A percentile compares a stretch with the other conserved stretches of the same genome.
Evolutionary conservation across 2,888 invertebrate species (phyloP).

Genomic region (Agrotis puta): DNA sequence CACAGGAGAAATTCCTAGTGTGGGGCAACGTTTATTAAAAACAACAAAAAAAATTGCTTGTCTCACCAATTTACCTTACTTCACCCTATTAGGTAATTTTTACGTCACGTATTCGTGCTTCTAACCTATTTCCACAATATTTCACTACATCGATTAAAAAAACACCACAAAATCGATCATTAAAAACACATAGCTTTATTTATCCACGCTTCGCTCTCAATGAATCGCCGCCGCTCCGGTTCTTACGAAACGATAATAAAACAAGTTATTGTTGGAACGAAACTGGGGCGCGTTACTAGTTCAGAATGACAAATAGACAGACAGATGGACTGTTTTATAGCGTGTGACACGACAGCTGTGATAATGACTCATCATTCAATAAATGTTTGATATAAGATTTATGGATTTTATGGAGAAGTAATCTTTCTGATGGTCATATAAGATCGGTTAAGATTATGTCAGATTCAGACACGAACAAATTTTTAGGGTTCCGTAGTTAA

Average conservation of each 20-base stretch:
- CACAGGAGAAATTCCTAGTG: too few relatives aligned
- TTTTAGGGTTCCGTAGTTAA: too few relatives aligned
- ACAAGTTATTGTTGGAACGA: conserved; percentile 62
- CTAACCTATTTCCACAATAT: background rate
- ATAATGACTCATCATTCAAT: conserved; percentile 8
- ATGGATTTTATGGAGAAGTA: too few relatives aligned
- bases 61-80: too few relatives aligned
- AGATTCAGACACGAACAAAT: too few relatives aligned
- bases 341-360: conserved; percentile 27
- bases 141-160: background rate
- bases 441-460: too few relatives aligned
- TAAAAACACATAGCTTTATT: conserved; percentile 26
- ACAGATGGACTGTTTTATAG: conserved; percentile 59
- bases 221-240: conserved; percentile 32
- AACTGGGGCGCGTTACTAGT: conserved; percentile 56
- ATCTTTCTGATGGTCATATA: too few relatives aligned
- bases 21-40: too few relatives aligned
- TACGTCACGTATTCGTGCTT: too few relatives aligned
- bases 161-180: conserved; percentile 8
- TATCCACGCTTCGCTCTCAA: conserved; percentile 44
- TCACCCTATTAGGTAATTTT: too few relatives aligned
- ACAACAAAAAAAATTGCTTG: too few relatives aligned
- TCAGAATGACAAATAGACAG: conserved; percentile 53
- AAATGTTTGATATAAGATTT: too few relatives aligned
- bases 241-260: conserved; percentile 49